A percentile compares a stretch with the other conserved stretches of the same genome.
Conservation (phyloP, 2,113 vertebrate species). For the Origma solitaria region DNA sequence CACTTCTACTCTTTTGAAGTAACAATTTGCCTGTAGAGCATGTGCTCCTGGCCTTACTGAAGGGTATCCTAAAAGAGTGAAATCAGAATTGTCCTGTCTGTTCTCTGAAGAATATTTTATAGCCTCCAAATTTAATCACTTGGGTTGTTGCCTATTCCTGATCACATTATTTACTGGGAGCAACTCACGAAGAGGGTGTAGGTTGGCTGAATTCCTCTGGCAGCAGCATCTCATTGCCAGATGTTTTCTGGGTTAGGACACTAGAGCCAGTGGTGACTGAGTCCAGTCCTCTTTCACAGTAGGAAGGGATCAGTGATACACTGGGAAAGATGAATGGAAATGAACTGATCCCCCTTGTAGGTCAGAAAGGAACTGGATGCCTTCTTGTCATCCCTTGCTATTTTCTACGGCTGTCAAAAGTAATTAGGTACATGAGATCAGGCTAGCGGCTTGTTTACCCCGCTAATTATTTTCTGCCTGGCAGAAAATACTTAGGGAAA, state of each 20-base stretch:
- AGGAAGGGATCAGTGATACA: neutral
- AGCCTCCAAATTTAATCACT: neutral
- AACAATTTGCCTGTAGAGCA: neutral
- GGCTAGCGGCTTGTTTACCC: neutral
- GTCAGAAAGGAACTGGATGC: neutral
- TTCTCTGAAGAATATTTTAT: neutral
- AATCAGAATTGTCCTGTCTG: neutral
- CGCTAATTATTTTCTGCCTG: neutral
- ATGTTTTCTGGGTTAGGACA: neutral
- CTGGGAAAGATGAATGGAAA: neutral
- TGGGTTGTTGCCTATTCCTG: neutral
- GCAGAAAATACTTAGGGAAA: neutral
- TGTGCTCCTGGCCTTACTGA: neutral
- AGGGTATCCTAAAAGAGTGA: neutral
- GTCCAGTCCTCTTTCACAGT: neutral
- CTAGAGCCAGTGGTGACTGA: neutral
- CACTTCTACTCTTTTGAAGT: neutral
- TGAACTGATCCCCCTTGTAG: neutral
- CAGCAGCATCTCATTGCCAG: neutral
- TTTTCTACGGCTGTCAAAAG: neutral
- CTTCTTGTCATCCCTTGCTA: neutral
- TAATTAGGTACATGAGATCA: neutral
- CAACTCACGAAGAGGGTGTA: neutral
- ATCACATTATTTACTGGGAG: neutral
- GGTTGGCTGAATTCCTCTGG: neutral